Conservation (phyloP, 2,888 invertebrate genomes). For the Lasioglossum morio region DNA sequence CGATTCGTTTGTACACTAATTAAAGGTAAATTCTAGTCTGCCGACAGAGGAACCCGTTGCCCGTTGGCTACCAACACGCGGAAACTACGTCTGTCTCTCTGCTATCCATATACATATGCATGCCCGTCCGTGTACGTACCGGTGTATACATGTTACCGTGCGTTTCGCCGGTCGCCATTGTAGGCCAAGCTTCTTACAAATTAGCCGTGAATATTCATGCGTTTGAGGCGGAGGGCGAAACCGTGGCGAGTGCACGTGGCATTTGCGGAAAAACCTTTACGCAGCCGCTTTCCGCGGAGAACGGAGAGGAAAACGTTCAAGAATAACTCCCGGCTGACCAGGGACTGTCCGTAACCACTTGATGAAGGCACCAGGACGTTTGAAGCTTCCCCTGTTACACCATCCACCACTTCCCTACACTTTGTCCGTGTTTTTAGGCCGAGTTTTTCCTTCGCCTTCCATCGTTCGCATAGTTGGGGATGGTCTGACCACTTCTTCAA, state of each 20-base stretch:
- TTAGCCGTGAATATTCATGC: constrained; percentile 83
- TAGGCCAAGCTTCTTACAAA: constrained; percentile 83
- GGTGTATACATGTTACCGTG: constrained; percentile 38
- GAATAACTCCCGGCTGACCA: constrained; percentile 39
- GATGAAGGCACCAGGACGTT: constrained; percentile 24
- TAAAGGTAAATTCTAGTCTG: constrained; percentile 80
- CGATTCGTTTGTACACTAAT: constrained; percentile 81
- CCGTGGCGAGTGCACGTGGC: constrained; percentile 49
- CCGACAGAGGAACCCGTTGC: constrained; percentile 34
- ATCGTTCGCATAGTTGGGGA: not conserved
- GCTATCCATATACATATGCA: not conserved
- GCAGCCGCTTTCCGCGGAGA: constrained; percentile 48
- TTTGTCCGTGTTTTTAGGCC: not conserved
- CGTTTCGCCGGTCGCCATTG: constrained; percentile 64
- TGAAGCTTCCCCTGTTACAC: not conserved
- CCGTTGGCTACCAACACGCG: not conserved
- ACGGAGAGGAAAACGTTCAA: constrained; percentile 7
- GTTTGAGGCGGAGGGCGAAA: constrained; percentile 64
- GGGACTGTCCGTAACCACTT: constrained; percentile 46
- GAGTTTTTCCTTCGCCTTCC: not conserved
- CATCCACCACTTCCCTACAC: not conserved
- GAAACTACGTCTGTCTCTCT: not conserved
- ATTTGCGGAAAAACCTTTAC: constrained; percentile 54
- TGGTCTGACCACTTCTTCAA: not conserved
- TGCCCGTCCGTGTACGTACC: not conserved